Base-by-base conservation (phyloP, 1,140 invertebrate genomes). In the Drosophila arizonae region DNA sequence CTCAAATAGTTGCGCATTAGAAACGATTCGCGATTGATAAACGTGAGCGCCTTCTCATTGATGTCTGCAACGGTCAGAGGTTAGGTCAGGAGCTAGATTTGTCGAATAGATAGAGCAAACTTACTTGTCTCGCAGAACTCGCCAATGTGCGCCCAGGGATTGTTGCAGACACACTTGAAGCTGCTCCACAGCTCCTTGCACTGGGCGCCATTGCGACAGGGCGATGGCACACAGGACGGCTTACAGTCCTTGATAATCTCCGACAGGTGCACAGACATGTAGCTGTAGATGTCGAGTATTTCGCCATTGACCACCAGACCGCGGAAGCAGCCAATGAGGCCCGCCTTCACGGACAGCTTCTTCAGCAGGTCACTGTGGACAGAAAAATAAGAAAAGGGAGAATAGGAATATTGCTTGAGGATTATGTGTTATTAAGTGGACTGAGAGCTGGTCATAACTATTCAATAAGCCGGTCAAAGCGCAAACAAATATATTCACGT, bases 111-210 rank as follows among this genome's bases (percentile, higher is more conserved):
- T 9, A 17, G 2, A n/a, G 41, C n/a, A 1, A 36, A 85, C 94
- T 94, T 93, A 98, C 97, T 97, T 77, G 94, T 95, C 93, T 98
- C 97, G 92, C 97, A 99, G 89, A 95, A 96, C 52, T 93, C 94
- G 68, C 97, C 97, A 45, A 96, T 94, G 92, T 98, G 97, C 1
- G 97, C 97, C 96, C 97, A 97, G 45, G 94, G 95, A 92, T 98
- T 98, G 80, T 95, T 95, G 92, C 96, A 97, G 62, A 97, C 95
- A 90, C 97, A 98, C 81, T 96, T 95, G 90, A 98, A 98, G 11
- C 95, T 96, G 45, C 96, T 97, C 97, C 97, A 99, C 2, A 96
- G 93, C 92, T 99, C 97, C 75, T 97, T 96, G 92, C 97, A 99
- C 68, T 94, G 95, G 0, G 96, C 97, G 33, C 95, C 96, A 91